A percentile compares a stretch with the other conserved stretches of the same genome.
These are phyloP conservation scores for Lethenteron reissneri DNA, from an alignment of 2,113 vertebrate species.

Conservation along the genomic window DNA sequence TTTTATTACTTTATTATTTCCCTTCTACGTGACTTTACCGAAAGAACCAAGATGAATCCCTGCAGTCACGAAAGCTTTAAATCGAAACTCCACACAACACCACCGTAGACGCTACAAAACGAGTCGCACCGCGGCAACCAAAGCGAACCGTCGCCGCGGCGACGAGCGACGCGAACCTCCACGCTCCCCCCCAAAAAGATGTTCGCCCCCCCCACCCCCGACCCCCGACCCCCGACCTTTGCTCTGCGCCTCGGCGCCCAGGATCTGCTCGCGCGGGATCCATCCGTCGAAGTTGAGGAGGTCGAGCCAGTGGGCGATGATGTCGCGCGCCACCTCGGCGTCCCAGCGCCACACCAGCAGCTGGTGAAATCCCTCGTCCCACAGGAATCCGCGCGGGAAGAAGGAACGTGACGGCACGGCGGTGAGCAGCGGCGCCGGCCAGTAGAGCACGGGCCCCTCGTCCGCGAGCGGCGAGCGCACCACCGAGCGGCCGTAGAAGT, in stretches of 20 bases:
- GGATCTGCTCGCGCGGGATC: slow-evolving; percentile 82
- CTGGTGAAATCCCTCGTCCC: slow-evolving; percentile 93
- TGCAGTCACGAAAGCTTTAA: no score
- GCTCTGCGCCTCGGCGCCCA: slow-evolving; percentile 62
- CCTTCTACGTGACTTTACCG: no score
- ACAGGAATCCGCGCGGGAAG: slow-evolving; percentile 80
- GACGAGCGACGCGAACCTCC: no score
- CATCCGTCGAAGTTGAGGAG: slow-evolving; percentile 70
- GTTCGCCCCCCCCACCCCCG: no score
- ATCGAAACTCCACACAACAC: no score
- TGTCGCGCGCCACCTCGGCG: slow-evolving; percentile 35
- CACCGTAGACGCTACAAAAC: no score
- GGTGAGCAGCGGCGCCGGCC: slow-evolving; percentile 34
- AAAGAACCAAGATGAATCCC: no score
- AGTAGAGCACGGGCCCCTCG: slow-evolving; percentile 22
- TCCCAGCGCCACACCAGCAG: slow-evolving; percentile 62
- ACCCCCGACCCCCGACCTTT: slow-evolving; percentile 15
- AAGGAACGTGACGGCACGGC: slow-evolving; percentile 79
- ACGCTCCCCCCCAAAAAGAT: no score
- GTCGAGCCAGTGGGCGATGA: slow-evolving; percentile 63
- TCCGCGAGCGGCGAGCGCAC: slow-evolving; percentile 33
- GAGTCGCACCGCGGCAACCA: no score
- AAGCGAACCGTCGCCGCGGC: no score
- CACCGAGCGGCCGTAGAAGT: slow-evolving; percentile 56
- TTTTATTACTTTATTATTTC: no score